Evolutionary conservation across 2,113 vertebrate species (phyloP).

Genomic region (Enhydra lutris): DNA sequence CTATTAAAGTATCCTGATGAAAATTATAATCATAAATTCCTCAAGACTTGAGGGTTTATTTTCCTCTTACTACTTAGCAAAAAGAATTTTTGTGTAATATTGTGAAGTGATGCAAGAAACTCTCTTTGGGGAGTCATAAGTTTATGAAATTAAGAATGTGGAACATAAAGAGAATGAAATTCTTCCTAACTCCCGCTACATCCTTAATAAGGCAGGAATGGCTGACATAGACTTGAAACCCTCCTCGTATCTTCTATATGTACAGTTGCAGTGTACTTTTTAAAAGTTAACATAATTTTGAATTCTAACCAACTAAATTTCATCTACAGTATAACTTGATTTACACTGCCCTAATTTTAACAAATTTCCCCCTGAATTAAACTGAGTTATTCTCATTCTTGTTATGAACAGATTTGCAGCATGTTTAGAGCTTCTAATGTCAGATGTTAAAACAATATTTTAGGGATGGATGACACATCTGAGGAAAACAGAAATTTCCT

Average conservation of each 20-base stretch:
- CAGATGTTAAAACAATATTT: conserved; percentile 6
- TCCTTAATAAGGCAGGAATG: not conserved
- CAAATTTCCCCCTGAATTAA: not conserved
- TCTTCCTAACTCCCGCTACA: not conserved
- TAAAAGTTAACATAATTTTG: not conserved
- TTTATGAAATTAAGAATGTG: not conserved
- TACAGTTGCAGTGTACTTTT: not conserved
- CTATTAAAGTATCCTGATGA: not conserved
- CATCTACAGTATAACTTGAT: not conserved
- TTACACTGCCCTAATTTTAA: not conserved
- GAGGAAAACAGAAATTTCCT: not conserved
- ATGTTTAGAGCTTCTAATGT: not conserved
- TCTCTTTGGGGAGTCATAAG: not conserved
- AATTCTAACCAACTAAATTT: not conserved
- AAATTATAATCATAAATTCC: not conserved
- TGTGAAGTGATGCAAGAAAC: not conserved
- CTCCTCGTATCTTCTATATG: not conserved
- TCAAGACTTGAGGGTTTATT: not conserved
- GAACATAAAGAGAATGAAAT: not conserved
- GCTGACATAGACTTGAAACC: not conserved
- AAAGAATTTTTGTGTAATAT: not conserved
- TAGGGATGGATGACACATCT: not conserved
- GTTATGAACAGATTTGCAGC: not conserved
- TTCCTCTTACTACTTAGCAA: not conserved
- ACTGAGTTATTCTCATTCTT: not conserved